These are phyloP conservation scores for Helicoverpa armigera DNA, from an alignment of 1,140 invertebrate genomes.

Conservation along the genomic window DNA sequence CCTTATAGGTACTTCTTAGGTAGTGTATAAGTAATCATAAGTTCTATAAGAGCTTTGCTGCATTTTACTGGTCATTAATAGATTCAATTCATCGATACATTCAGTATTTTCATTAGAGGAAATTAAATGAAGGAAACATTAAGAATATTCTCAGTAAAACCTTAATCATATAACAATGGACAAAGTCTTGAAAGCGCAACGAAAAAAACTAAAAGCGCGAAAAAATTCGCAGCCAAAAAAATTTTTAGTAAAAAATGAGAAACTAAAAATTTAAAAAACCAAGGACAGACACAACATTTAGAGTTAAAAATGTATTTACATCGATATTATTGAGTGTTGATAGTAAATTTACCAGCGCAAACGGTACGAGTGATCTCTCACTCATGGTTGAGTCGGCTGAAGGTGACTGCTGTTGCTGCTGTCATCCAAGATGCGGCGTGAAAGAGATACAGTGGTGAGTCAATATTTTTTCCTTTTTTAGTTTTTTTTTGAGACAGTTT, in stretches of 20 bases:
- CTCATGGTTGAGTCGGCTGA: constrained; percentile 87
- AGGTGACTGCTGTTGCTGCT: constrained; percentile 85
- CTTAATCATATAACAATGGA: constrained; percentile 14
- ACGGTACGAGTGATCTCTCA: constrained; percentile 84
- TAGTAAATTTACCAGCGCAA: constrained; percentile 86
- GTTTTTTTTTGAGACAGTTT: background rate
- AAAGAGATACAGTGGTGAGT: constrained; percentile 63
- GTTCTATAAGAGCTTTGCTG: no score
- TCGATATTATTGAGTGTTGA: constrained; percentile 80
- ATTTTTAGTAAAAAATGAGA: background rate
- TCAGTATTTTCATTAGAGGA: no score
- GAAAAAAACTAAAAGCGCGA: no score
- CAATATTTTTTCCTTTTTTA: background rate
- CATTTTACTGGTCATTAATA: no score
- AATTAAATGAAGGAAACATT: no score
- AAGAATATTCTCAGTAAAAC: background rate
- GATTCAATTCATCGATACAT: no score
- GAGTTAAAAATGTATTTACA: constrained; percentile 78
- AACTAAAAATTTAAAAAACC: constrained; percentile 37
- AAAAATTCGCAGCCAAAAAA: constrained; percentile 26
- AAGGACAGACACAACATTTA: constrained; percentile 56
- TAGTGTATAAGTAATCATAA: background rate
- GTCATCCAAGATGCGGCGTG: constrained; percentile 68
- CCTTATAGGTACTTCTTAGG: background rate
- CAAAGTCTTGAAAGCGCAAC: constrained; percentile 17